Percentiles rank a stretch among this genome's conserved stretches.
These are phyloP conservation scores for Rhinopithecus roxellana DNA, from an alignment of 2,113 vertebrate genomes.

Conservation along the genomic window DNA sequence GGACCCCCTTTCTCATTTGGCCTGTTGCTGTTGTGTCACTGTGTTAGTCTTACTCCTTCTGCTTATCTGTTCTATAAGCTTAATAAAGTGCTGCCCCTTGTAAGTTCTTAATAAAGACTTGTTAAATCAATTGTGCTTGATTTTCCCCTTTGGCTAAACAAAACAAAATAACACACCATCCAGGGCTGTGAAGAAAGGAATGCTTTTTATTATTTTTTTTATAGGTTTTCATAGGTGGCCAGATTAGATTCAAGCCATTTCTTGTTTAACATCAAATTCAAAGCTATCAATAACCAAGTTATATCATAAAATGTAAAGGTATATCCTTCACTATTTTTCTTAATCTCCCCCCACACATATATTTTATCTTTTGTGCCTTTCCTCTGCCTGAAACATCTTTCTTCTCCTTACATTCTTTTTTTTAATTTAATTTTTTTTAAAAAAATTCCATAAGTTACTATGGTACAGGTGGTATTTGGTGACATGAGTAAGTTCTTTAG, in stretches of 20 bases:
- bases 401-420: not conserved
- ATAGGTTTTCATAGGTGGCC: not conserved
- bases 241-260: not conserved
- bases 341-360: not conserved
- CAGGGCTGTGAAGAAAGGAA: not conserved
- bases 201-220: not conserved
- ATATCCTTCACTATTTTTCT: not conserved
- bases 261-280: not conserved
- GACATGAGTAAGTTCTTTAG: no score
- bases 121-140: slow-evolving; percentile 49
- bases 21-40: not conserved
- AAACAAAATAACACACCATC: not conserved
- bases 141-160: slow-evolving; percentile 6
- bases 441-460: no score
- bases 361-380: not conserved
- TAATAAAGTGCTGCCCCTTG: not conserved
- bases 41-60: not conserved
- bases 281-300: not conserved
- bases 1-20: not conserved
- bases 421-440: no score
- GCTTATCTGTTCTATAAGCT: not conserved
- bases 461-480: no score
- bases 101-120: slow-evolving; percentile 29
- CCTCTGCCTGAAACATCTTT: not conserved
- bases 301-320: not conserved